Conservation (phyloP, 2,113 vertebrate species). For the Tragelaphus scriptus region DNA sequence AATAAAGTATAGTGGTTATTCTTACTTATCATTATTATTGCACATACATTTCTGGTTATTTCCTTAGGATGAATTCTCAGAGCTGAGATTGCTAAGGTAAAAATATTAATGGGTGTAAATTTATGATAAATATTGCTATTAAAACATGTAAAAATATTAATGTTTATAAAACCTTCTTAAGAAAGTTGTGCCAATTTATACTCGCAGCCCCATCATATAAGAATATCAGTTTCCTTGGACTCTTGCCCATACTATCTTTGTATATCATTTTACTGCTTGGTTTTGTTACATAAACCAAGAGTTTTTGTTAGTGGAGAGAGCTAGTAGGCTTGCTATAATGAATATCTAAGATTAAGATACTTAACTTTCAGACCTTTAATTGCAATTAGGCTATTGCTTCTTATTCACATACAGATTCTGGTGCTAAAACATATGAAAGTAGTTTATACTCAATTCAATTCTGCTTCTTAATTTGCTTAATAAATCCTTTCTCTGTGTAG, state of each 20-base stretch:
- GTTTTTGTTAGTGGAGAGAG: constrained; percentile 7
- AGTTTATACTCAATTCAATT: constrained; percentile 31
- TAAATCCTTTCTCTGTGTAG: background rate
- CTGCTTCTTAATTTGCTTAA: constrained; percentile 16
- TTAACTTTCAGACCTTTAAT: background rate
- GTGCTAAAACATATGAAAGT: constrained; percentile 15
- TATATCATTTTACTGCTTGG: constrained; percentile 21
- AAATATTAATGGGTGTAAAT: background rate
- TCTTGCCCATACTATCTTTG: background rate
- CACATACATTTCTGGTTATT: background rate
- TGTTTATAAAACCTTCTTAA: background rate
- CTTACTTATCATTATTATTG: background rate
- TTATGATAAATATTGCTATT: background rate
- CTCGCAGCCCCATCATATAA: background rate
- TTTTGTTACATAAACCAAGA: background rate
- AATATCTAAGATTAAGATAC: background rate
- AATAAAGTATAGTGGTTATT: background rate
- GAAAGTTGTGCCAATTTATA: background rate
- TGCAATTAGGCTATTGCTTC: background rate
- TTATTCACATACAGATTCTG: background rate
- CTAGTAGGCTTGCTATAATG: background rate
- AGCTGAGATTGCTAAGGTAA: constrained; percentile 15
- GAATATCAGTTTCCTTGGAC: background rate
- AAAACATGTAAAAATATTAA: background rate
- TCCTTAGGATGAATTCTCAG: constrained; percentile 13